These are phyloP conservation scores for Papilio gigon DNA, from an alignment of 2,888 invertebrate genomes.

Conservation along the genomic window DNA sequence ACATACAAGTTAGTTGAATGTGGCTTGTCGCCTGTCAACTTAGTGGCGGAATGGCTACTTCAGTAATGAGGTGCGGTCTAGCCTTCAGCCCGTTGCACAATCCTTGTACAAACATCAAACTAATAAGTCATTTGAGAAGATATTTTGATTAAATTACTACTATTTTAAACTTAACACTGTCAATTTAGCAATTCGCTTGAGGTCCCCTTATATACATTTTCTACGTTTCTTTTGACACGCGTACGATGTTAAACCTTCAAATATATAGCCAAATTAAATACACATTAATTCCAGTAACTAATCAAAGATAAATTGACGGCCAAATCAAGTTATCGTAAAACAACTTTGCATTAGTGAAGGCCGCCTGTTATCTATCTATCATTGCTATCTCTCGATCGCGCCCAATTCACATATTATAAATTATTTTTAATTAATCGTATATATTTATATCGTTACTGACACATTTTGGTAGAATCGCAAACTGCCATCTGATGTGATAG, in stretches of 20 bases:
- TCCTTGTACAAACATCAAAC: neutral
- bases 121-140: neutral
- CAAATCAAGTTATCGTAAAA: neutral
- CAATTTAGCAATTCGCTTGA: too few species aligned
- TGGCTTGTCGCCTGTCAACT: slow-evolving; percentile 1
- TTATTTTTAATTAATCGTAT: neutral
- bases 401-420: neutral
- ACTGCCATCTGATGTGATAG: too few species aligned
- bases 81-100: slow-evolving; percentile 1
- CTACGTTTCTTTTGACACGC: too few species aligned
- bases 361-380: slow-evolving; percentile 19
- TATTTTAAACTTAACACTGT: too few species aligned
- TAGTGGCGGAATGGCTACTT: slow-evolving; percentile 4
- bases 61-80: slow-evolving; percentile 12
- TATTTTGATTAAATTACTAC: too few species aligned
- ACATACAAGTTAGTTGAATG: neutral
- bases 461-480: too few species aligned
- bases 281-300: neutral
- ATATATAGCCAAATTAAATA: neutral
- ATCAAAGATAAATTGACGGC: slow-evolving; percentile 6
- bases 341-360: slow-evolving; percentile 8
- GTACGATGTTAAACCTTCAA: neutral
- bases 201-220: too few species aligned
- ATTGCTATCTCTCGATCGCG: neutral
- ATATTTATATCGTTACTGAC: neutral